Evolutionary conservation across 2,113 vertebrate genomes (phyloP).

Genomic region (Colossoma macropomum): DNA sequence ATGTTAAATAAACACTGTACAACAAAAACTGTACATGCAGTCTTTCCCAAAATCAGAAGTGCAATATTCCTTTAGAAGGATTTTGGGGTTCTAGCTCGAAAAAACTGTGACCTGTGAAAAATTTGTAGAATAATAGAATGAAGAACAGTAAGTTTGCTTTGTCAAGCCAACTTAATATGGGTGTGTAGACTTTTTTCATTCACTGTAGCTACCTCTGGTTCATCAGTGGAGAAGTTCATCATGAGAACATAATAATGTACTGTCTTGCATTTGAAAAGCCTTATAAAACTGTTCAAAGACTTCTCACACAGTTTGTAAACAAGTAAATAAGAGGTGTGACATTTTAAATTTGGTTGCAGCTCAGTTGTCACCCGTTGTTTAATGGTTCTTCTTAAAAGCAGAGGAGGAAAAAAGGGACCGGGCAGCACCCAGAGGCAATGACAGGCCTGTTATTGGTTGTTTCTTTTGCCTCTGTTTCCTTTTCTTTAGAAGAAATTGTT

Average conservation of each 20-base stretch:
- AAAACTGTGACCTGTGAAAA: too few species aligned
- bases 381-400: not conserved
- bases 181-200: too few species aligned
- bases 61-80: too few species aligned
- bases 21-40: too few species aligned
- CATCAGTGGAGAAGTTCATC: too few species aligned
- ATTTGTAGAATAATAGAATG: too few species aligned
- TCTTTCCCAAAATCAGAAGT: too few species aligned
- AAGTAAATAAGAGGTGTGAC: not conserved
- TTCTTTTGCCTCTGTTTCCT: conserved; percentile 2
- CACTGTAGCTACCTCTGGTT: too few species aligned
- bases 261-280: not conserved
- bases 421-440: conserved; percentile 19
- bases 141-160: too few species aligned
- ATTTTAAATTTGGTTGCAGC: not conserved
- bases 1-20: too few species aligned
- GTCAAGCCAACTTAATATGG: too few species aligned
- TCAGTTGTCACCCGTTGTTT: not conserved
- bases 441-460: conserved; percentile 24
- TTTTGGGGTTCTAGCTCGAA: too few species aligned
- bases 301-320: not conserved
- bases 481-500: conserved; percentile 38
- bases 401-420: not conserved
- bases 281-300: not conserved
- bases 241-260: not conserved